Evolutionary conservation across 1,140 invertebrate genomes (phyloP), one percentile per base, ranked within the genome.

Genomic region (Cotesia glomerata): DNA sequence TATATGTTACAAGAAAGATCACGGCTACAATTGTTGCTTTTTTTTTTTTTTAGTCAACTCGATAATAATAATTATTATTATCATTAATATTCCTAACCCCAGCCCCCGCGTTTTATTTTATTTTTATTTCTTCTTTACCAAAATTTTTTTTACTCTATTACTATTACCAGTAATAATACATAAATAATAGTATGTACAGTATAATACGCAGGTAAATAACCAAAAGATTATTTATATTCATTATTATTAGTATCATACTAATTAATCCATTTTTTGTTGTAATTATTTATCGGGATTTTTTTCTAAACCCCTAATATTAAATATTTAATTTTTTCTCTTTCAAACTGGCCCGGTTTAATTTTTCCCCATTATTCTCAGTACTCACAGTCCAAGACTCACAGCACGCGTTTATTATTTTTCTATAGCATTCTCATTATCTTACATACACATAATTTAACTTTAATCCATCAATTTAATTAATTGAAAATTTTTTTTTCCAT

Each of bases 101-200:
- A 45, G 49, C 35, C 67, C 35, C 61, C 18, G 61, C 73, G 13
- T 54, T 26, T 16, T 11, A 36, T 49, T 14, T 59, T 51, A 32
- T 69, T 26, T 65, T 66, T 51, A 52, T 16, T 72, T 26, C 14
- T 61, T 45, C 14, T 75, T 69, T 52, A 61, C 11, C 11, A 26
- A 26, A 26, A 45, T 45, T 45, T 45, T 45, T 45, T 45, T 45
- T 7, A 9, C 11, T 9, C 11, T 45, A 45, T 45, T 45, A 45
- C 11, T 45, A 45, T 45, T 34, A 32, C 14, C 62, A 59, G 52
- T 49, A 68, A 65, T 68, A 56, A 68, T 76, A 76, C 69, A 76
- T 76, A 76, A 76, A 76, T 76, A 68, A 76, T 74, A 76, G 74
- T 76, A 74, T 76, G 61, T 76, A 76, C 75, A 76, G 66, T 54